Evolutionary conservation across 2,888 invertebrate species (phyloP).

Genomic region (Kryphioiulus occultus): DNA sequence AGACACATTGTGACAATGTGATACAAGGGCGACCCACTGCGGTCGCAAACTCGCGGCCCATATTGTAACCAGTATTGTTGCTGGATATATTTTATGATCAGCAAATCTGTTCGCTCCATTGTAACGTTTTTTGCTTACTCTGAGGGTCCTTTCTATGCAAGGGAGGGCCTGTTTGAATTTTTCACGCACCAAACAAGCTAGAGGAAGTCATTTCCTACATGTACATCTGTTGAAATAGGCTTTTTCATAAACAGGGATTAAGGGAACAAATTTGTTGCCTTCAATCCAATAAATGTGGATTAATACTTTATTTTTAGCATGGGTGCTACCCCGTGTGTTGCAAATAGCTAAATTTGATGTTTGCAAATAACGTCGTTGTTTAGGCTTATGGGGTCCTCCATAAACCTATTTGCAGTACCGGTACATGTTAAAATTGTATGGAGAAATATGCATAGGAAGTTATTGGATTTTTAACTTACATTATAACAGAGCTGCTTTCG

Average conservation of each 20-base stretch:
- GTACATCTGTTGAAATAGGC: neutral
- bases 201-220: neutral
- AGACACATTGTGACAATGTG: conserved; percentile 7
- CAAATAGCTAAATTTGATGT: no score
- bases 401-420: no score
- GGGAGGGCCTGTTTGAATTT: neutral
- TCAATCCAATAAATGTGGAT: neutral
- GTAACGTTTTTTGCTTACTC: neutral
- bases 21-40: neutral
- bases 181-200: neutral
- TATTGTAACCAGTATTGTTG: conserved; percentile 18
- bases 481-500: no score
- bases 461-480: no score
- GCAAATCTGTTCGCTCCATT: conserved; percentile 17
- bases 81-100: conserved; percentile 2
- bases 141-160: neutral
- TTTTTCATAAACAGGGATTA: neutral
- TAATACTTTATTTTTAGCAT: neutral
- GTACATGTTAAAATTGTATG: no score
- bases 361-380: no score
- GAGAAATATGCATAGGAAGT: no score
- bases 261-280: conserved; percentile 4
- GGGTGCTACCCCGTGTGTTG: no score
- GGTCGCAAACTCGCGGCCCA: neutral
- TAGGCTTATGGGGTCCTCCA: no score